Evolutionary conservation across 2,113 vertebrate genomes (phyloP).

Genomic region (Andinoacara biseriatus): DNA sequence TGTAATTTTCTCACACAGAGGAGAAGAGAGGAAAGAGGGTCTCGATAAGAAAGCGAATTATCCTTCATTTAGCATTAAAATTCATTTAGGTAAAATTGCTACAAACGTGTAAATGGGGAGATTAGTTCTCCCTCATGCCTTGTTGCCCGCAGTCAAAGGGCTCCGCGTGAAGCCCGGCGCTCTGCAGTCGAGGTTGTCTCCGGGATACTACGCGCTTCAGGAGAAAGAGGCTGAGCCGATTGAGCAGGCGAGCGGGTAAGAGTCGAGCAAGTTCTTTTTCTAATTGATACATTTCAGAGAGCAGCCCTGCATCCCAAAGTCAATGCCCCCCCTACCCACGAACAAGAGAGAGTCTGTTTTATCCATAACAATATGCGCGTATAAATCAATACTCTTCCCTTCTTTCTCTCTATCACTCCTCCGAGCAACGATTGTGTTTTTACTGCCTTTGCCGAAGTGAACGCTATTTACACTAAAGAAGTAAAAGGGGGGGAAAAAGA

Average conservation of each 20-base stretch:
- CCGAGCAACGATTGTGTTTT: slow-evolving; percentile 71
- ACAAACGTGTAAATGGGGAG: slow-evolving; percentile 95
- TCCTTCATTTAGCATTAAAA: slow-evolving; percentile 96
- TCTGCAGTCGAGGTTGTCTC: slow-evolving; percentile 84
- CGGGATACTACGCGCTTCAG: slow-evolving; percentile 83
- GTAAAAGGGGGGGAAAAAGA: slow-evolving; percentile 16
- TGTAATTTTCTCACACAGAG: slow-evolving; percentile 51
- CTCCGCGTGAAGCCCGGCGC: slow-evolving; percentile 90
- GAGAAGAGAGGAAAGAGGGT: slow-evolving; percentile 12
- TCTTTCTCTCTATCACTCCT: slow-evolving; percentile 44
- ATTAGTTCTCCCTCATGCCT: slow-evolving; percentile 98
- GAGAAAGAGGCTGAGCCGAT: slow-evolving; percentile 50
- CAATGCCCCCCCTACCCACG: slow-evolving; percentile 16
- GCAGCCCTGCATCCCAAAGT: slow-evolving; percentile 50
- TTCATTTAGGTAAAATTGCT: slow-evolving; percentile 97
- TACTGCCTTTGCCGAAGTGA: slow-evolving; percentile 64
- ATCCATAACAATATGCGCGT: slow-evolving; percentile 66
- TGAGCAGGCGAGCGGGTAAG: slow-evolving; percentile 55
- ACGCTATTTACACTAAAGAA: slow-evolving; percentile 74
- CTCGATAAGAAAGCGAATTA: slow-evolving; percentile 86
- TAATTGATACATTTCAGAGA: slow-evolving; percentile 62
- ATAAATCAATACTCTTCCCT: slow-evolving; percentile 74
- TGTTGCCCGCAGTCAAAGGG: slow-evolving; percentile 95
- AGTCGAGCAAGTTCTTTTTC: slow-evolving; percentile 61
- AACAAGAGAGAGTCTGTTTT: slow-evolving; percentile 69